phyloP scores from a whole-genome alignment of 2,113 vertebrate genomes.

The Sinocyclocheilus rhinocerous region DNA sequence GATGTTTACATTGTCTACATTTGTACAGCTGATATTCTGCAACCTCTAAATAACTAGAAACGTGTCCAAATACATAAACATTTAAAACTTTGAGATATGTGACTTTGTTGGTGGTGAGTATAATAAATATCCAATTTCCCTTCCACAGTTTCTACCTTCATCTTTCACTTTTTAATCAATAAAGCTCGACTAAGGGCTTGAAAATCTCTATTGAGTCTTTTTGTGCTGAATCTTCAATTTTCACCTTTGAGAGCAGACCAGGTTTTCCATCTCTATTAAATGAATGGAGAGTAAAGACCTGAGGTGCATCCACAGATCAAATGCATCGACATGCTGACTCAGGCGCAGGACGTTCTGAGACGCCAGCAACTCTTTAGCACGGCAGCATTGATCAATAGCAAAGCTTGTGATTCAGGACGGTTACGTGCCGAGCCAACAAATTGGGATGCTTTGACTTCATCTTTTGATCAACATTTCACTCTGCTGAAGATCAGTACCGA shows the following conservation, averaged over 20 bases:
- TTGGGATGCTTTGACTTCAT: conserved; percentile 10
- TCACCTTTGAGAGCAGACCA: conserved; percentile 21
- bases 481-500: conserved; percentile 36
- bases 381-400: conserved; percentile 46
- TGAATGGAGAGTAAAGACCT: conserved; percentile 27
- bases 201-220: conserved; percentile 19
- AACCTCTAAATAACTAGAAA: background rate
- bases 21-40: background rate
- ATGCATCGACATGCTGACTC: conserved; percentile 59
- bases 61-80: background rate
- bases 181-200: background rate
- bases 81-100: conserved; percentile 1
- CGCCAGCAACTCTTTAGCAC: conserved; percentile 36
- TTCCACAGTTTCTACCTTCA: background rate
- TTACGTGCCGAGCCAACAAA: conserved; percentile 37
- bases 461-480: conserved; percentile 42
- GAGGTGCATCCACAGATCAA: conserved; percentile 51
- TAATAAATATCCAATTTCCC: conserved; percentile 10
- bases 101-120: background rate
- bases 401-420: conserved; percentile 29
- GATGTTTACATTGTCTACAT: too few relatives aligned
- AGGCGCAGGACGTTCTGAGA: conserved; percentile 35
- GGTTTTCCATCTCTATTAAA: conserved; percentile 47
- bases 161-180: conserved; percentile 15
- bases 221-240: conserved; percentile 36